These are phyloP conservation scores for Leptothorax acervorum DNA, from an alignment of 2,888 invertebrate genomes.

Conservation along the genomic window DNA sequence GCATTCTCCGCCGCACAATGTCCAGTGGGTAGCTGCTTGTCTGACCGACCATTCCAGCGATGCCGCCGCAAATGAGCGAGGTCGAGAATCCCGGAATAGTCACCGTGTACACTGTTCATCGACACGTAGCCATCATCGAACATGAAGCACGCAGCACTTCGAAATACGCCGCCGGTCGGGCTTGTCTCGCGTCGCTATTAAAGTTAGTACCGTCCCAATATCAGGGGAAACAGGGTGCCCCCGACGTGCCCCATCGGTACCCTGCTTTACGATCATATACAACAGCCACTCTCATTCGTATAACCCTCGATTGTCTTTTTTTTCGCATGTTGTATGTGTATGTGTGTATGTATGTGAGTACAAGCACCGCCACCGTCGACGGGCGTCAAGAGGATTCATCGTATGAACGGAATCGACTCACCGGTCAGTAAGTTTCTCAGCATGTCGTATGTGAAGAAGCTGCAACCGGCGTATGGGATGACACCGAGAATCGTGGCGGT, in stretches of 20 bases:
- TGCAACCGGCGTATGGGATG: constrained; percentile 98
- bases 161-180: constrained; percentile 72
- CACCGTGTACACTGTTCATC: constrained; percentile 80
- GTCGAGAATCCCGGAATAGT: constrained; percentile 84
- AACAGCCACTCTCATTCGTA: constrained; percentile 72
- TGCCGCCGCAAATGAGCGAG: constrained; percentile 94
- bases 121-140: constrained; percentile 78
- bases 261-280: constrained; percentile 73
- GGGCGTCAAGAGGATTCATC: constrained; percentile 29
- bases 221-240: constrained; percentile 74
- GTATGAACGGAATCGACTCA: constrained; percentile 83
- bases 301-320: constrained; percentile 66
- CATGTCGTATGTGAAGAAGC: constrained; percentile 98
- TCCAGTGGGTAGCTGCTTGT: constrained; percentile 98
- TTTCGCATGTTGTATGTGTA: constrained; percentile 22
- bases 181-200: constrained; percentile 73
- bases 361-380: constrained; percentile 63
- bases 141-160: constrained; percentile 77
- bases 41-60: constrained; percentile 97
- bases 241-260: constrained; percentile 68
- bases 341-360: constrained; percentile 50
- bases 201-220: constrained; percentile 76
- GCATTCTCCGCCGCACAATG: constrained; percentile 93
- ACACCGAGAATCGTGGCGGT: constrained; percentile 96
- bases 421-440: constrained; percentile 93